These are phyloP conservation scores for Drosophila ogumai DNA, from an alignment of 1,140 invertebrate species.

Conservation along the genomic window DNA sequence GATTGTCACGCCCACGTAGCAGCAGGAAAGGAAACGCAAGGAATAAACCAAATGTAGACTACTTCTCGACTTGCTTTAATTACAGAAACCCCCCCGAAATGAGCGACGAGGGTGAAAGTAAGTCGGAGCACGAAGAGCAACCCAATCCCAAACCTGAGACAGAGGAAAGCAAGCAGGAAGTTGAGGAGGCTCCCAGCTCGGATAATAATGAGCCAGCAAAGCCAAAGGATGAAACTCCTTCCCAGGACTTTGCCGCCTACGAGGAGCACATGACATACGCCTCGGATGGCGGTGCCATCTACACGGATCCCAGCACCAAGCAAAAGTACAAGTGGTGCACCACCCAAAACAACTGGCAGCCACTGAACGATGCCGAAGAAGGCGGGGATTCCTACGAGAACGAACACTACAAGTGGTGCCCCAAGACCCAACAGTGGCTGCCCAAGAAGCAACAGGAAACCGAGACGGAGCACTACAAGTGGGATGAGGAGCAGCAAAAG, in stretches of 20 bases:
- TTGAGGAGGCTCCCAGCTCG: neutral
- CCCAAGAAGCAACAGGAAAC: conserved; percentile 85
- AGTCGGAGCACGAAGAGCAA: conserved; percentile 14
- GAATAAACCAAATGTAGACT: conserved; percentile 68
- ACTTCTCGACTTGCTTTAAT: conserved; percentile 70
- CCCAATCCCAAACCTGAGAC: conserved; percentile 3
- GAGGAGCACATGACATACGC: conserved; percentile 87
- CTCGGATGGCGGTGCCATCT: conserved; percentile 89
- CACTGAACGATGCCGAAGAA: conserved; percentile 46
- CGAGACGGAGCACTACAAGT: conserved; percentile 84
- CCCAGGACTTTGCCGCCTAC: conserved; percentile 83
- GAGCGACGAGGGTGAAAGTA: conserved; percentile 52
- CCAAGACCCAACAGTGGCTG: conserved; percentile 88
- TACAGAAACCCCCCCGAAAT: conserved; percentile 59
- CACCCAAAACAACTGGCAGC: conserved; percentile 87
- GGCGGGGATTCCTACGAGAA: conserved; percentile 87
- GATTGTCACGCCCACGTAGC: conserved; percentile 53
- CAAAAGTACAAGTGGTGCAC: conserved; percentile 89
- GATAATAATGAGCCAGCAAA: conserved; percentile 17
- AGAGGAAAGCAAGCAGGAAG: neutral
- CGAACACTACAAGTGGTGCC: conserved; percentile 89
- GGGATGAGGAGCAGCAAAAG: conserved; percentile 78
- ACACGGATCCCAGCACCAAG: conserved; percentile 89
- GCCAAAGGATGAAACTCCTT: neutral
- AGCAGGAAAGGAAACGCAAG: conserved; percentile 24